Base-by-base conservation (phyloP, 2,888 invertebrate genomes). In the Chrysopilus asiliformis region DNA sequence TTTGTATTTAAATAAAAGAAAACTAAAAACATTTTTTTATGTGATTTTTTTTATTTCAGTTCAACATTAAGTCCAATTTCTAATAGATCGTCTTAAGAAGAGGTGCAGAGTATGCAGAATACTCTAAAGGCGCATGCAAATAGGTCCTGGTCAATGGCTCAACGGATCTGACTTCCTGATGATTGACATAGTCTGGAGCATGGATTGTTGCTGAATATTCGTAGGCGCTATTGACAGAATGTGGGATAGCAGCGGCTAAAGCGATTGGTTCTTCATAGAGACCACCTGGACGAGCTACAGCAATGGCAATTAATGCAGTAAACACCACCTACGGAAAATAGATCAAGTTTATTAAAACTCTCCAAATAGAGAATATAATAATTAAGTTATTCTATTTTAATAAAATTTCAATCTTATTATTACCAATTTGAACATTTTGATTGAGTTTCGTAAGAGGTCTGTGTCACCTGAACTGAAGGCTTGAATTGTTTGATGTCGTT, bases 261-360 rank as follows among this genome's bases (percentile, higher is more conserved):
- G 38, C 37, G 2, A 36, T 3, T 20, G 29, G 35, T 13, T 39
- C 12, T n/a, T 33, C 24, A 27, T 32, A 20, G 3, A 38, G 27
- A 22, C 29, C 30, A 27, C 41, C 40, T 34, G 43, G 43, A 14
- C 39, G 39, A 16, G 50, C 49, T 34, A 47, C 45, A 34, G 47
- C 49, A 40, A 48, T 39, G 41, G 50, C 50, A 37, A 51, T 38
- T 26, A 52, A 44, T 43, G 48, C 50, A 37, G 47, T 46, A 44
- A 52, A 51, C 50, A 51, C 50, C 49, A 52, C 50, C 52, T 51
- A 22, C 22, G 10, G 22, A 10, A 22, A 22, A 8, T 8, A 8
- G 10, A 22, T 22, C 7, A 10, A 22, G 10, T 8, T 22, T 22
- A 22, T n/a, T n/a, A n/a, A n/a, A n/a, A n/a, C n/a, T n/a, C n/a